Evolutionary conservation across 2,113 vertebrate genomes (phyloP).

Genomic region (Bubo blakistoni): DNA sequence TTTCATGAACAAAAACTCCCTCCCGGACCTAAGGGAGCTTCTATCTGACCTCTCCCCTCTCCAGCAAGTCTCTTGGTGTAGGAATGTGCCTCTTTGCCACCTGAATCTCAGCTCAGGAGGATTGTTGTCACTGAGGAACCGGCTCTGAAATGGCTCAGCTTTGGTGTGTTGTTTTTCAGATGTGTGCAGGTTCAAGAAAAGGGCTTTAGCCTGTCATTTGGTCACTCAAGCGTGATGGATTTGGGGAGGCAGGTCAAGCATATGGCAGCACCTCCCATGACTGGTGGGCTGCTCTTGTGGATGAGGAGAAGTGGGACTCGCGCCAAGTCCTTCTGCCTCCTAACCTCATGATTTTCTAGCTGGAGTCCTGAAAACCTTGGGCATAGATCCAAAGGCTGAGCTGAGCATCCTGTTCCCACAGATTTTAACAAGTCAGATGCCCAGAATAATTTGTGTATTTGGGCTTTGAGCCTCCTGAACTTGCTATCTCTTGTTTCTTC

Average conservation of each 20-base stretch:
- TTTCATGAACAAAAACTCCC: background rate
- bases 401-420: background rate
- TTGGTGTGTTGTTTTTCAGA: background rate
- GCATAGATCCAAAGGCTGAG: background rate
- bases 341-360: background rate
- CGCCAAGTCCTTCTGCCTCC: background rate
- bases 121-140: background rate
- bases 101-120: background rate
- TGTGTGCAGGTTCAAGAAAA: background rate
- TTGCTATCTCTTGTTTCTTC: accelerated
- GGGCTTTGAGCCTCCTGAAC: background rate
- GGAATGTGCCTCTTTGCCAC: background rate
- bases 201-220: background rate
- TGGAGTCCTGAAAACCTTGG: constrained; percentile 9
- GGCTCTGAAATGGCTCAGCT: background rate
- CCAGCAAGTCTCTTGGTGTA: background rate
- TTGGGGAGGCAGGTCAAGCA: constrained; percentile 9
- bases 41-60: background rate
- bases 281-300: background rate
- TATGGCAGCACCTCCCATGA: constrained; percentile 33
- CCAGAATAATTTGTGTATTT: background rate
- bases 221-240: background rate
- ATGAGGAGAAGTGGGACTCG: background rate
- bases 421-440: background rate
- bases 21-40: background rate